Percentiles rank a stretch among this genome's conserved stretches.
Evolutionary conservation across 2,797 vertebrate species (phyloP).

Genomic region (Distichodus sexfasciatus): DNA sequence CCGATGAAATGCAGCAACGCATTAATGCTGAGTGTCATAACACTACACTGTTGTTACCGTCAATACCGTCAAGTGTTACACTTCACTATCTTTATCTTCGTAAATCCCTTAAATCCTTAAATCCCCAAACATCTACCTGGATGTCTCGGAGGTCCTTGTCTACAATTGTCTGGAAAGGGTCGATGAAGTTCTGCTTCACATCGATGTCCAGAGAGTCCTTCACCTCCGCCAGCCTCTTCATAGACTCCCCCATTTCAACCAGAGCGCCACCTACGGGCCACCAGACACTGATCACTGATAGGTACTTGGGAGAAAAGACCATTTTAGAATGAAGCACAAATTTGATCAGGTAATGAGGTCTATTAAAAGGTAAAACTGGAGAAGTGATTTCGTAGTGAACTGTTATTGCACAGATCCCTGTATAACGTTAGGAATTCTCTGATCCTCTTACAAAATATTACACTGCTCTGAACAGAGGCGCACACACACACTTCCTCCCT

Average conservation of each 20-base stretch:
- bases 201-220: conserved; percentile 96
- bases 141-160: conserved; percentile 97
- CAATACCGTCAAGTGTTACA: background rate
- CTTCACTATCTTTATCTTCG: background rate
- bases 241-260: conserved; percentile 86
- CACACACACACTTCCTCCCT: background rate
- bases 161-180: conserved; percentile 89
- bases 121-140: conserved; percentile 73
- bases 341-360: background rate
- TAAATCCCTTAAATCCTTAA: background rate
- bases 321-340: no score
- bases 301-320: no score
- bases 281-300: no score
- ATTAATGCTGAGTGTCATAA: background rate
- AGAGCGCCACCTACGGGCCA: conserved; percentile 80
- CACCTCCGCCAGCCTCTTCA: conserved; percentile 89
- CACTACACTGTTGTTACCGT: background rate
- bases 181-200: conserved; percentile 97
- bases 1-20: background rate
- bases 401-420: no score
- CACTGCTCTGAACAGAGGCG: background rate
- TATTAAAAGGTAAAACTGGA: no score
- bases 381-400: no score
- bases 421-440: no score
- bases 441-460: background rate